phyloP scores from a whole-genome alignment of 2,797 vertebrate species.

The Pantherophis alleghaniensis region DNA sequence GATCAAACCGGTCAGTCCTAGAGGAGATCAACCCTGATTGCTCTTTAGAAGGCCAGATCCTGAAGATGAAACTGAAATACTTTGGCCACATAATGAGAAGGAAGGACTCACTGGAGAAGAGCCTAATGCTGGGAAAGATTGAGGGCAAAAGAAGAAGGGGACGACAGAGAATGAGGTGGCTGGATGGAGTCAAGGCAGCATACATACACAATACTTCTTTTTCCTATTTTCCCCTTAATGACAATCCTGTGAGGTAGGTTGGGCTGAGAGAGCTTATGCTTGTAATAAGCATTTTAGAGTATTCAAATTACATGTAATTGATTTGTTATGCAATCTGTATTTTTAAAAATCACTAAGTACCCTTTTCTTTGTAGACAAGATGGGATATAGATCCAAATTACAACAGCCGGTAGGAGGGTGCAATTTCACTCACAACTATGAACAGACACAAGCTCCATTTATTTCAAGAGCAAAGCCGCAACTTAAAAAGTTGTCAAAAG shows the following conservation, averaged over 20 bases:
- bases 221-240: neutral
- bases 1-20: too few relatives aligned
- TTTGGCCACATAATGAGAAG: too few relatives aligned
- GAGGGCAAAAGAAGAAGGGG: too few relatives aligned
- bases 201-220: neutral
- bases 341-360: neutral
- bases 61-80: too few relatives aligned
- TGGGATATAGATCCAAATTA: neutral
- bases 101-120: too few relatives aligned
- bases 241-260: neutral
- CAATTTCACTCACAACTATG: neutral
- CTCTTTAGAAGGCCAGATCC: too few relatives aligned
- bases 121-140: too few relatives aligned
- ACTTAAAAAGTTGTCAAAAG: neutral
- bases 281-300: neutral
- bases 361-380: neutral
- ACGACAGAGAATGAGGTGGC: too few relatives aligned
- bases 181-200: neutral
- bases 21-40: too few relatives aligned
- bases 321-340: neutral
- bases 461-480: constrained; percentile 17
- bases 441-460: constrained; percentile 14
- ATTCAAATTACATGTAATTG: neutral
- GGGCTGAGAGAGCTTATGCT: neutral
- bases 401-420: neutral